Percentiles rank a stretch among this genome's conserved stretches.
Evolutionary conservation across 1,140 invertebrate species (phyloP).

Genomic region (Temnothorax curvispinosus): DNA sequence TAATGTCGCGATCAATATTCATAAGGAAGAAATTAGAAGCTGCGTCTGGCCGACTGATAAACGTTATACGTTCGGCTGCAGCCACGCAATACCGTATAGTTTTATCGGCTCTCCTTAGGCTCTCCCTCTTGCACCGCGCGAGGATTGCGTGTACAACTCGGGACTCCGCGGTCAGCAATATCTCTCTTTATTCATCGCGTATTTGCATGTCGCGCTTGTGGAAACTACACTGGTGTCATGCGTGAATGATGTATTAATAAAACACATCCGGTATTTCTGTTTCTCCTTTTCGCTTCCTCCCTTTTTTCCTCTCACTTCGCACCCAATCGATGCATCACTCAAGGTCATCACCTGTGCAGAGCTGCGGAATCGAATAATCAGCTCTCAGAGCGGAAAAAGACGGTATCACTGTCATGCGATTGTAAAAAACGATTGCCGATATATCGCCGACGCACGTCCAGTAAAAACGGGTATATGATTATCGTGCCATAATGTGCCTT

Average conservation of each 20-base stretch:
- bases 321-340: not conserved
- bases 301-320: conserved; percentile 27
- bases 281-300: conserved; percentile 5
- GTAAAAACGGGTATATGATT: not conserved
- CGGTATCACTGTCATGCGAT: not conserved
- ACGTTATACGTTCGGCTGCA: not conserved
- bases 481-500: not conserved
- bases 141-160: not conserved
- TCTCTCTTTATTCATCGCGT: not conserved
- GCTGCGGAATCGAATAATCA: conserved; percentile 35
- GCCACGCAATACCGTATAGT: not conserved
- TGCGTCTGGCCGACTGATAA: not conserved
- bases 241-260: conserved; percentile 24
- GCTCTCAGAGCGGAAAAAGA: conserved; percentile 13
- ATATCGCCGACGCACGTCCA: not conserved
- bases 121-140: not conserved
- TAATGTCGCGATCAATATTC: conserved; percentile 1
- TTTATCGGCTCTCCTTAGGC: not conserved
- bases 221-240: conserved; percentile 13
- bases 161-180: not conserved
- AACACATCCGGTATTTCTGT: conserved; percentile 41
- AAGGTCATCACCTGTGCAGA: conserved; percentile 47
- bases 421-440: conserved; percentile 17
- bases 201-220: conserved; percentile 29
- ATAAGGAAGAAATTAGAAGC: not conserved